Evolutionary conservation across 2,888 invertebrate species (phyloP).

Genomic region (Orthosia gracilis): DNA sequence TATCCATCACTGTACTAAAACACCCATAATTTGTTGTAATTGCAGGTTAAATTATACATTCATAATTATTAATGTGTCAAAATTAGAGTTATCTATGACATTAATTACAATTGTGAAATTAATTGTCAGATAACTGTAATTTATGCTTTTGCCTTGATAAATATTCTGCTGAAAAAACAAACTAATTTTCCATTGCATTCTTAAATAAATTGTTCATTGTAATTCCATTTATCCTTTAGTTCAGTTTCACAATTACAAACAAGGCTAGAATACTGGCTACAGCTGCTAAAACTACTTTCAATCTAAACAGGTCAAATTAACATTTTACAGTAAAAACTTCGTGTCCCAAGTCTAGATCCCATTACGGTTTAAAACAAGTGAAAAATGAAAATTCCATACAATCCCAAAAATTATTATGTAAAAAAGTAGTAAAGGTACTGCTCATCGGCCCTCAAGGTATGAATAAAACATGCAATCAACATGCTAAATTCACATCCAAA

Average conservation of each 20-base stretch:
- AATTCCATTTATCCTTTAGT: neutral
- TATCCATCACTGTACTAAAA: neutral
- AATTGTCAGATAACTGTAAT: neutral
- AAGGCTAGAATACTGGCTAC: neutral
- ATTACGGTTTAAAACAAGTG: neutral
- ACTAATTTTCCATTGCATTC: neutral
- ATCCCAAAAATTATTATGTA: neutral
- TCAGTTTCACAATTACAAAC: neutral
- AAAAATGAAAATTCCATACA: neutral
- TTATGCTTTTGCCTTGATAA: neutral
- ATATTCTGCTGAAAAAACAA: neutral
- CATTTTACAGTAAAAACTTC: neutral
- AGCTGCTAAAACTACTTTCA: neutral
- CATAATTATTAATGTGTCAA: neutral
- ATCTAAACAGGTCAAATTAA: slow-evolving; percentile 1
- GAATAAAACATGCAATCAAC: slow-evolving; percentile 11
- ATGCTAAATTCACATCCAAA: slow-evolving; percentile 8
- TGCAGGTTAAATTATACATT: slow-evolving; percentile 9
- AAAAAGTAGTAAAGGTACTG: neutral
- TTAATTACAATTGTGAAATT: neutral
- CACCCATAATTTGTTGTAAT: neutral
- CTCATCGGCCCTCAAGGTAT: neutral
- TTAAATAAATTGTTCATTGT: neutral
- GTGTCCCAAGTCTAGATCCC: neutral
- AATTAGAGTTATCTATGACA: neutral